Evolutionary conservation across 2,888 invertebrate genomes (phyloP).

Genomic region (Drosophila tanythrix): DNA sequence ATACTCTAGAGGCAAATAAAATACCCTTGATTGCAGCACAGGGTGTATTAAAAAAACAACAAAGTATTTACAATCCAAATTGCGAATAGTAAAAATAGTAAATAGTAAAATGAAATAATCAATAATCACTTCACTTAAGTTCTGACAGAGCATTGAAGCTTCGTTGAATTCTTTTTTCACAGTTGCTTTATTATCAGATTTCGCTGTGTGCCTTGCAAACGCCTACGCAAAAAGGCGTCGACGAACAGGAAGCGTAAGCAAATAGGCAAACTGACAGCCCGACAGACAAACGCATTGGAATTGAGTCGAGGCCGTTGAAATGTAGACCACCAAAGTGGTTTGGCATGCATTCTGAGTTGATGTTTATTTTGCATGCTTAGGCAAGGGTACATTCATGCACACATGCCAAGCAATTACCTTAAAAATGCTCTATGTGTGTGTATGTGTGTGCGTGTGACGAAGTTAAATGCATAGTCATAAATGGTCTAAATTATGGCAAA

Average conservation of each 20-base stretch:
- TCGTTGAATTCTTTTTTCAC: not conserved
- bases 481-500: slow-evolving; percentile 74
- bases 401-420: slow-evolving; percentile 47
- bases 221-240: slow-evolving; percentile 11
- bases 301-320: slow-evolving; percentile 34
- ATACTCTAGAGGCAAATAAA: not conserved
- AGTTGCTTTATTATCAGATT: slow-evolving; percentile 6
- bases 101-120: not conserved
- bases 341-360: slow-evolving; percentile 23
- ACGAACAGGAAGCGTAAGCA: slow-evolving; percentile 8
- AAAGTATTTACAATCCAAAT: not conserved
- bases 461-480: slow-evolving; percentile 50
- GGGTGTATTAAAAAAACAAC: not conserved
- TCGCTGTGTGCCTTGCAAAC: slow-evolving; percentile 2
- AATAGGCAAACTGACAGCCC: slow-evolving; percentile 5
- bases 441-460: slow-evolving; percentile 7
- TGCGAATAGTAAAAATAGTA: not conserved
- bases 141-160: slow-evolving; percentile 8
- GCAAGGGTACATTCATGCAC: not conserved
- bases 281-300: slow-evolving; percentile 10
- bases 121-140: not conserved
- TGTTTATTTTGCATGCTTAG: slow-evolving; percentile 27
- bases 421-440: not conserved
- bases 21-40: not conserved
- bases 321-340: slow-evolving; percentile 26